Percentiles rank a stretch among this genome's conserved stretches.
These are phyloP conservation scores for Solenopsis invicta DNA, from an alignment of 1,140 invertebrate genomes.

Conservation along the genomic window DNA sequence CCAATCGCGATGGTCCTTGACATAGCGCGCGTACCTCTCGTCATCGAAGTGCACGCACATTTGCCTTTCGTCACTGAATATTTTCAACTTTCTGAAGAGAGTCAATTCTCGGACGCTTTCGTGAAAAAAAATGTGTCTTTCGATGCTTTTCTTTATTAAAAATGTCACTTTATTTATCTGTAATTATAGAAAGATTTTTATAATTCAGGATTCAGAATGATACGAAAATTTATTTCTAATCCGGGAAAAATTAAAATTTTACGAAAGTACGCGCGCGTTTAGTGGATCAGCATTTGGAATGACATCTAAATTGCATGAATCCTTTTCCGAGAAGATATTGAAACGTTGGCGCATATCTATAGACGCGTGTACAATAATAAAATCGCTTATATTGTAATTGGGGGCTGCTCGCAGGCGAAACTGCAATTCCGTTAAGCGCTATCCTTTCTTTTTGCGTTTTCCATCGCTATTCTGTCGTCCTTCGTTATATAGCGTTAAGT, in stretches of 20 bases:
- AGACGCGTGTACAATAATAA: background rate
- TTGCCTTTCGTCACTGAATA: background rate
- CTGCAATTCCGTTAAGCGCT: constrained; percentile 27
- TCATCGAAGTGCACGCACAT: constrained; percentile 30
- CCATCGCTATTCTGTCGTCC: background rate
- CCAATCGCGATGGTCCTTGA: constrained; percentile 20
- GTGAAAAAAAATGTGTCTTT: background rate
- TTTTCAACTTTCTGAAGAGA: background rate
- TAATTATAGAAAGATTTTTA: background rate
- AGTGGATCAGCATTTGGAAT: background rate
- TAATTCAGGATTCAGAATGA: background rate
- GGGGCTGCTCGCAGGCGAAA: background rate
- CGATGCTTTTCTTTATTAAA: background rate
- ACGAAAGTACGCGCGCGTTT: background rate
- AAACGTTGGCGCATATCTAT: background rate
- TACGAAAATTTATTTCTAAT: background rate
- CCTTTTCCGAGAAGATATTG: background rate
- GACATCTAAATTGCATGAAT: background rate
- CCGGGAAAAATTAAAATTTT: background rate
- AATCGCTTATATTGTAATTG: background rate
- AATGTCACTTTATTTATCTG: constrained; percentile 2
- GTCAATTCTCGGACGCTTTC: background rate
- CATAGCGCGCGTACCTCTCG: constrained; percentile 24
- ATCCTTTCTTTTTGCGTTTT: background rate
- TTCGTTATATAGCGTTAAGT: constrained; percentile 36